Evolutionary conservation across 23 tunicate species (phyloP).

Genomic region (Phallusia fumigata): DNA sequence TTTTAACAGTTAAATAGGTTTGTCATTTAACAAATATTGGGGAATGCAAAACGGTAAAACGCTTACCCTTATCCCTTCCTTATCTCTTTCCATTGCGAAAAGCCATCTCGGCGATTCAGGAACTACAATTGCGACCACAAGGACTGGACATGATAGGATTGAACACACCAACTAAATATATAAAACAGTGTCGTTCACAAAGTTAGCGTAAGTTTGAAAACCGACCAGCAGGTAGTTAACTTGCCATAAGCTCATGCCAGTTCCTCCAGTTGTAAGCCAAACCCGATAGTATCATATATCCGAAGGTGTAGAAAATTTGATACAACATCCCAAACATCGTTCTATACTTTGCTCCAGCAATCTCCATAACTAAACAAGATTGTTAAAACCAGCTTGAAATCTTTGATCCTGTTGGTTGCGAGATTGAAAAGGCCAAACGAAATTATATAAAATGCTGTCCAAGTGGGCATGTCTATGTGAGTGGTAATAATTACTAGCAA

Average conservation of each 20-base stretch:
- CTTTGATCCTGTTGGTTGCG: too few species aligned
- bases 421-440: too few species aligned
- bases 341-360: conserved; percentile 37
- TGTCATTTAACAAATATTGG: not conserved
- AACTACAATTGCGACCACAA: not conserved
- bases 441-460: too few species aligned
- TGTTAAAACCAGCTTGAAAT: not conserved
- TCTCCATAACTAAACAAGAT: conserved; percentile 38
- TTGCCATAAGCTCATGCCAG: conserved; percentile 53
- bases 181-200: not conserved
- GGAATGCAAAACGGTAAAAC: not conserved
- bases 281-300: conserved; percentile 42
- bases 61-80: conserved; percentile 16
- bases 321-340: conserved; percentile 23
- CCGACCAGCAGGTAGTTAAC: not conserved
- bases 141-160: not conserved
- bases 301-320: conserved; percentile 35
- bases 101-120: conserved; percentile 28
- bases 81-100: not conserved
- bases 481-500: too few species aligned
- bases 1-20: not conserved
- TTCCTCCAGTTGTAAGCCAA: conserved; percentile 42
- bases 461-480: too few species aligned
- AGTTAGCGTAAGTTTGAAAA: too few species aligned
- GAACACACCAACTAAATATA: not conserved